phyloP scores from a whole-genome alignment of 2,113 vertebrate genomes.

The Dasyprocta punctata region DNA sequence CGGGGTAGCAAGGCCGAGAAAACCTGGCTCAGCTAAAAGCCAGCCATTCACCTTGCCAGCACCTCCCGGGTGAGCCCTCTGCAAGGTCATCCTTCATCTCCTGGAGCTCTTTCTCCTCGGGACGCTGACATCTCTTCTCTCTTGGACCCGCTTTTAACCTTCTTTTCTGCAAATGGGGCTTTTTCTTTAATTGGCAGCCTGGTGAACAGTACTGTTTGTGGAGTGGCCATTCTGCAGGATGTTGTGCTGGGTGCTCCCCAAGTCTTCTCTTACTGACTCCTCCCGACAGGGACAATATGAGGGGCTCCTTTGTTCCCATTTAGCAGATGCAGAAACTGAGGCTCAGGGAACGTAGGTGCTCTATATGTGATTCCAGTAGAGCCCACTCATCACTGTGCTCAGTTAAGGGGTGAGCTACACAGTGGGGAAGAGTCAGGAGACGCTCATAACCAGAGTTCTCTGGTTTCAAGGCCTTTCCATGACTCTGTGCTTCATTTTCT shows the following conservation, averaged over 20 bases:
- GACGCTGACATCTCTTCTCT: not conserved
- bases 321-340: constrained; percentile 23
- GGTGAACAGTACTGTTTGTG: not conserved
- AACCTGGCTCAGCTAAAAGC: constrained; percentile 79
- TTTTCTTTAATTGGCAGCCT: constrained; percentile 13
- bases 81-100: constrained; percentile 74
- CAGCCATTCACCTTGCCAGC: constrained; percentile 57
- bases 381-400: not conserved
- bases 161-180: constrained; percentile 63
- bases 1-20: constrained; percentile 52
- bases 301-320: not conserved
- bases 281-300: not conserved
- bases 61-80: not conserved
- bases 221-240: not conserved
- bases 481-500: not conserved
- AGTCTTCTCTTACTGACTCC: not conserved
- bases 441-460: not conserved
- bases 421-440: not conserved
- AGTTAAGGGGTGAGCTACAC: not conserved
- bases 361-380: not conserved
- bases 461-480: not conserved
- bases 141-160: constrained; percentile 55
- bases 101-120: not conserved
- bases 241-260: not conserved
- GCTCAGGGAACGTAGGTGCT: not conserved